Conservation (phyloP, 2,797 vertebrate species). For the Geotrypetes seraphini region DNA sequence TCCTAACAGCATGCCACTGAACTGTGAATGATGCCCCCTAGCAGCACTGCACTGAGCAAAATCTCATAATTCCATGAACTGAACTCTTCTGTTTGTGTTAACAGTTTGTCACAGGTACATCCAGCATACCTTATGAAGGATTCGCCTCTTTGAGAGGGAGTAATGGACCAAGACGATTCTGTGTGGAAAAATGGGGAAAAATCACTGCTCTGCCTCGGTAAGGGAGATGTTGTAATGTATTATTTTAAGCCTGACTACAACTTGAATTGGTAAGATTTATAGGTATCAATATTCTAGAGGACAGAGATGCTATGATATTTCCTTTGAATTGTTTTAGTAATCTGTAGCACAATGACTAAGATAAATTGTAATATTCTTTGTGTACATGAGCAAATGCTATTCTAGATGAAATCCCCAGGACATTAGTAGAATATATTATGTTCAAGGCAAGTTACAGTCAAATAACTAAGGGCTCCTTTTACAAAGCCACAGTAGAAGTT, state of each 20-base stretch:
- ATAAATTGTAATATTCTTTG: too few species aligned
- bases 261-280: neutral
- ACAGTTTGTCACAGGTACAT: constrained; percentile 93
- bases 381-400: too few species aligned
- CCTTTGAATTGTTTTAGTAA: constrained; percentile 18
- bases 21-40: too few species aligned
- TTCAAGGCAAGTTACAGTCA: too few species aligned
- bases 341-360: too few species aligned
- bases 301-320: constrained; percentile 6
- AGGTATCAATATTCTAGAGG: neutral
- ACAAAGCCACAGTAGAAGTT: too few species aligned
- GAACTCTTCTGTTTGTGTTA: constrained; percentile 13
- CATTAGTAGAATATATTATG: too few species aligned
- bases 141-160: constrained; percentile 90
- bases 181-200: constrained; percentile 96
- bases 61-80: too few species aligned
- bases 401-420: too few species aligned
- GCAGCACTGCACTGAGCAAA: too few species aligned
- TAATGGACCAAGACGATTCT: constrained; percentile 90
- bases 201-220: constrained; percentile 91
- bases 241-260: neutral
- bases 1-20: too few species aligned
- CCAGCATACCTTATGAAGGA: constrained; percentile 93
- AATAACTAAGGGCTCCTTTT: too few species aligned
- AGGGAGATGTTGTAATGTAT: neutral